Conservation (phyloP, 2,888 invertebrate species). For the Archips xylosteana region DNA sequence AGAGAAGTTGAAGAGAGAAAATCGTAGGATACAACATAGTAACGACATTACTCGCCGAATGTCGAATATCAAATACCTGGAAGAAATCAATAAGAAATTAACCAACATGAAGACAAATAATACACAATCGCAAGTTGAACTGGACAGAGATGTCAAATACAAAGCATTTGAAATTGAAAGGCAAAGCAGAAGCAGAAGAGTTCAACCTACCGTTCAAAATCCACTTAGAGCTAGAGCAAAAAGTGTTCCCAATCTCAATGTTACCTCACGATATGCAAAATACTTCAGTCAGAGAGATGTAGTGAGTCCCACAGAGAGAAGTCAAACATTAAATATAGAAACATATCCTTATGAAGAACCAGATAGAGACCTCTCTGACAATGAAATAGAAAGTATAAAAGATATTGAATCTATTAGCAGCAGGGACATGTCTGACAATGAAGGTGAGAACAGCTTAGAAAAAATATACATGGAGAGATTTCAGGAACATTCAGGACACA, state of each 20-base stretch:
- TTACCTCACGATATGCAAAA: slow-evolving; percentile 80
- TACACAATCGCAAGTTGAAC: slow-evolving; percentile 59
- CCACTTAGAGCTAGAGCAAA: slow-evolving; percentile 70
- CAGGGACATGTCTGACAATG: slow-evolving; percentile 53
- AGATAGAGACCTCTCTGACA: slow-evolving; percentile 49
- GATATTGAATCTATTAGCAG: slow-evolving; percentile 46
- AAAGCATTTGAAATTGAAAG: slow-evolving; percentile 77
- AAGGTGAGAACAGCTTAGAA: slow-evolving; percentile 72
- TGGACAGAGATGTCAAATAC: slow-evolving; percentile 68
- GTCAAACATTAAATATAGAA: slow-evolving; percentile 50
- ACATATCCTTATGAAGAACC: slow-evolving; percentile 49
- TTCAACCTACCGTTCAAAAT: slow-evolving; percentile 51
- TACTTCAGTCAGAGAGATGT: slow-evolving; percentile 80
- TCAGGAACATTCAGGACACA: slow-evolving; percentile 61
- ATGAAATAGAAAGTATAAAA: slow-evolving; percentile 48
- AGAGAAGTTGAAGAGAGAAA: slow-evolving; percentile 88
- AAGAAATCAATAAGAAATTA: slow-evolving; percentile 89
- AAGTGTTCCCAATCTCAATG: slow-evolving; percentile 81
- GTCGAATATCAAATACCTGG: slow-evolving; percentile 90
- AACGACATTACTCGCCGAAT: slow-evolving; percentile 84
- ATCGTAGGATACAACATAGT: slow-evolving; percentile 86
- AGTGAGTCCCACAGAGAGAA: slow-evolving; percentile 64
- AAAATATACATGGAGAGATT: slow-evolving; percentile 74
- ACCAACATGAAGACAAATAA: slow-evolving; percentile 66
- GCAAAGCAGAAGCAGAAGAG: slow-evolving; percentile 66